Evolutionary conservation across 2,113 vertebrate species (phyloP).

Genomic region (Perca flavescens): DNA sequence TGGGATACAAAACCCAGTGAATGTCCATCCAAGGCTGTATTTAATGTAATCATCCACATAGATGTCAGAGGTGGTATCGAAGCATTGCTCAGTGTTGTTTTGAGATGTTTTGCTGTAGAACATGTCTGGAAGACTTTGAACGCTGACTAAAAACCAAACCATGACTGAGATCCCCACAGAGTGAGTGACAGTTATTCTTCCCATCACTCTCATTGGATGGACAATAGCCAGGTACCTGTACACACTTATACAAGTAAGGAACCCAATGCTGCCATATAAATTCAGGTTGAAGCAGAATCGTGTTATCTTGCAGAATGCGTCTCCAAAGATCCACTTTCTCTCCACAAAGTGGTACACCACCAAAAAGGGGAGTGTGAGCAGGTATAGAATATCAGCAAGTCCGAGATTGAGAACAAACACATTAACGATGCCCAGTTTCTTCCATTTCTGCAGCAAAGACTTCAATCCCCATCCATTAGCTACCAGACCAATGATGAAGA

Average conservation of each 20-base stretch:
- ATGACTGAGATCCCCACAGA: slow-evolving; percentile 46
- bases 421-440: too few relatives aligned
- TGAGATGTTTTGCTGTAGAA: slow-evolving; percentile 67
- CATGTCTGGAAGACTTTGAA: slow-evolving; percentile 81
- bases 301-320: slow-evolving; percentile 82
- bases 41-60: slow-evolving; percentile 68
- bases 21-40: slow-evolving; percentile 76
- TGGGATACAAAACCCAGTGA: slow-evolving; percentile 87
- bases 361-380: slow-evolving; percentile 86
- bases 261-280: slow-evolving; percentile 88
- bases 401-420: slow-evolving; percentile 85
- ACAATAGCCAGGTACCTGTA: slow-evolving; percentile 89
- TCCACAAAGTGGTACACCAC: slow-evolving; percentile 22
- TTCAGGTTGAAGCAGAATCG: slow-evolving; percentile 87
- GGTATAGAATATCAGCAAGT: slow-evolving; percentile 85
- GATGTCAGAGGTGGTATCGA: slow-evolving; percentile 67
- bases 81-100: slow-evolving; percentile 3
- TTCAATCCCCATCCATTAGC: slow-evolving; percentile 81
- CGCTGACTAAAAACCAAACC: slow-evolving; percentile 24
- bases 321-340: slow-evolving; percentile 83
- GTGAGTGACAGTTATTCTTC: slow-evolving; percentile 67
- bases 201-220: slow-evolving; percentile 71
- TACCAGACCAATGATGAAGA: slow-evolving; percentile 82
- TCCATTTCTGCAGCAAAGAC: slow-evolving; percentile 44
- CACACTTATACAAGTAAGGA: slow-evolving; percentile 88